Conservation (phyloP, 2,113 vertebrate species). For the Xyliphius kryptos region DNA sequence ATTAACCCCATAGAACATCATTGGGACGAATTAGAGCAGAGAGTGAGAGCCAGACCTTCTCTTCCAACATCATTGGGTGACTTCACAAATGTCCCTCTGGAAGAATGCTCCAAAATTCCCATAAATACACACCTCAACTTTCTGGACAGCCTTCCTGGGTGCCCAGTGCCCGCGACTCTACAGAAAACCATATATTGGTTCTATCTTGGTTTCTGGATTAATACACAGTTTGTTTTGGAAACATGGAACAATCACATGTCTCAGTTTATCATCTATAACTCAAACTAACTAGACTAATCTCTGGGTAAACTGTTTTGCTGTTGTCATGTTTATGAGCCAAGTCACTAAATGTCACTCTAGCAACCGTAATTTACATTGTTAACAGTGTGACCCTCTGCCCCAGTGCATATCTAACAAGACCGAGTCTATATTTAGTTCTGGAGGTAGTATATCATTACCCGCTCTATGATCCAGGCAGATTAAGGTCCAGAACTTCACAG, state of each 20-base stretch:
- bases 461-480: constrained; percentile 47
- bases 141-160: too few species aligned
- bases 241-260: neutral
- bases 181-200: too few species aligned
- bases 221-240: too few species aligned
- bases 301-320: neutral
- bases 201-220: too few species aligned
- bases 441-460: constrained; percentile 43
- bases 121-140: too few species aligned
- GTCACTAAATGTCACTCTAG: constrained; percentile 10
- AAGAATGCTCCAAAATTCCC: too few species aligned
- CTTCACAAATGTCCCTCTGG: too few species aligned
- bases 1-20: too few species aligned
- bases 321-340: neutral
- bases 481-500: constrained; percentile 41
- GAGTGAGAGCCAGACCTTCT: too few species aligned
- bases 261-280: constrained; percentile 1
- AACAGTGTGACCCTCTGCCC: neutral
- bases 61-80: too few species aligned
- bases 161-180: too few species aligned
- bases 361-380: constrained; percentile 6
- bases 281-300: neutral
- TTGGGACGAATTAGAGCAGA: too few species aligned
- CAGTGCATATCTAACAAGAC: neutral
- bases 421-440: constrained; percentile 51